Base-by-base conservation (phyloP, 2,797 vertebrate species). In the Eulemur coronatus region DNA sequence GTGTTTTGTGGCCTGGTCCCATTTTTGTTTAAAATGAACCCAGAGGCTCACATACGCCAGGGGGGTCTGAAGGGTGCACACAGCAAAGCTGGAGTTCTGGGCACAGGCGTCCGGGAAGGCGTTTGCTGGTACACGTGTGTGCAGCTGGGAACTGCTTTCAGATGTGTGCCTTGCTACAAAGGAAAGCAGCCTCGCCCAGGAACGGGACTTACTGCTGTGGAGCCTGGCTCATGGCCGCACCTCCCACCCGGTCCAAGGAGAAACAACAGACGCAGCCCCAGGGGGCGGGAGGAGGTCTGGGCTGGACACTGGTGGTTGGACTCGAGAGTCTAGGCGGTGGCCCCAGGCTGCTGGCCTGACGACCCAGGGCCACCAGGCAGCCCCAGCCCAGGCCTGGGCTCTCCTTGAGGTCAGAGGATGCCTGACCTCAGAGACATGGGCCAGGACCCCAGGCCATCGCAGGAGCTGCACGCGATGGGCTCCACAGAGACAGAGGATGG, bases 261-360 rank as follows among this genome's bases (percentile, higher is more conserved):
- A 18, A 57, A 10, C 28, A 15, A 7, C 69, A 43, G 5, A 18
- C 1, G 0, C 7, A 10, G 50, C 17, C 80, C 80, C 18, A 0
- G 38, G 69, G 33, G 38, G 24, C 26, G 2, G 1, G 35, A 26
- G 57, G 33, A 84, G 55, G 35, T 13, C 38, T 35, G 30, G 38
- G 35, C 1, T 20, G 38, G 61, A 41, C 5, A 10, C 86, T 6
- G 72, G 33, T 46, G 17, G n/a, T 35, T 2, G 4, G 38, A 14
- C 50, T 13, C n/a, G 7, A 38, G 15, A 59, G 35, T 84, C n/a
- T 30, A n/a, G 52, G 50, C 0, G 17, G 57, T 18, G 38, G 57
- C 38, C 52, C 52, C 26, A 59, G 12, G 24, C 78, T 59, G 35
- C 52, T 30, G 35, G 35, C 55, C 78, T 80, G 35, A 80, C 0